Conservation (phyloP, 1,140 invertebrate species). For the Leptestheria dahalacensis region DNA sequence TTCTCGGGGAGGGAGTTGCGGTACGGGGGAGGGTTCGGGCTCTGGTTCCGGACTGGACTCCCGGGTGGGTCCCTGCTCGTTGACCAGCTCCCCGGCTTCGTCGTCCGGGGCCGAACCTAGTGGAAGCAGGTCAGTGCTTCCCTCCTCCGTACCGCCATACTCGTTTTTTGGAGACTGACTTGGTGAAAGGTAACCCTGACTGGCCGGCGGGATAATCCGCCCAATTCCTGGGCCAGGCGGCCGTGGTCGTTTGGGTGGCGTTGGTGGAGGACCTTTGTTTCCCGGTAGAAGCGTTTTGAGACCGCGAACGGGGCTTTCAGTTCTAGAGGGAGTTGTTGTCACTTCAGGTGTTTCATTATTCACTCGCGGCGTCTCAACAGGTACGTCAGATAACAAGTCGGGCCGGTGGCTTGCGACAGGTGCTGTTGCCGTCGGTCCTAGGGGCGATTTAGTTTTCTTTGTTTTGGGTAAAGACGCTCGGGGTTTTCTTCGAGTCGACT, state of each 20-base stretch:
- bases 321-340: neutral
- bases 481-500: neutral
- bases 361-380: no score
- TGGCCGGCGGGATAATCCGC: neutral
- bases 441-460: neutral
- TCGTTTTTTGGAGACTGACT: constrained; percentile 6
- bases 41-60: constrained; percentile 3
- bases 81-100: neutral
- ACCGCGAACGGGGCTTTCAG: neutral
- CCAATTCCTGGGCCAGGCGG: neutral
- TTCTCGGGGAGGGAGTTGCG: constrained; percentile 10
- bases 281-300: neutral
- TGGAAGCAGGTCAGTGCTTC: neutral
- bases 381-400: no score
- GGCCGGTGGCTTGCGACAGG: no score
- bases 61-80: neutral
- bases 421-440: no score
- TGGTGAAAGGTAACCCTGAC: neutral
- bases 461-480: neutral
- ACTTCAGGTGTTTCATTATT: no score
- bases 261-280: constrained; percentile 5
- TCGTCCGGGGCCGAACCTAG: neutral
- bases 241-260: constrained; percentile 1
- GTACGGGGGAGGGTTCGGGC: constrained; percentile 1
- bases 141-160: constrained; percentile 5